A percentile compares a stretch with the other conserved stretches of the same genome.
Conservation (phyloP, 1,140 invertebrate species). For the Bombus difficillimus region DNA sequence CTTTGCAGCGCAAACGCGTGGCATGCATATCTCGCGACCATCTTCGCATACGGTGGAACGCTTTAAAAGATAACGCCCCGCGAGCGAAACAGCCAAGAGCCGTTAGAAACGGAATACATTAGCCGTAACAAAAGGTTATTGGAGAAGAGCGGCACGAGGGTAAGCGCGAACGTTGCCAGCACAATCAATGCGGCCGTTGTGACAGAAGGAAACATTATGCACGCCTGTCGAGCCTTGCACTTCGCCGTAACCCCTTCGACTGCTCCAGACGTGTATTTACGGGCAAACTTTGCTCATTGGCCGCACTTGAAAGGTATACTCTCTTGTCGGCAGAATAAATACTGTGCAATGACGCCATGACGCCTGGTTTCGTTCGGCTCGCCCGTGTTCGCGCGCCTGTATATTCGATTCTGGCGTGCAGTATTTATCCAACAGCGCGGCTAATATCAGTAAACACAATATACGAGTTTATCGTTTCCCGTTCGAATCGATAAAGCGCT, state of each 20-base stretch:
- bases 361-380: neutral
- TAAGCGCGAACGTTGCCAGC: neutral
- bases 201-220: slow-evolving; percentile 42
- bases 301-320: neutral
- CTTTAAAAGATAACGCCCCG: slow-evolving; percentile 10
- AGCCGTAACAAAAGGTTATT: slow-evolving; percentile 31
- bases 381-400: neutral
- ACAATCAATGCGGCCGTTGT: slow-evolving; percentile 35
- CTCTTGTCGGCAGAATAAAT: neutral
- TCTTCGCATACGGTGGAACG: neutral
- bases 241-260: slow-evolving; percentile 8
- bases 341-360: neutral
- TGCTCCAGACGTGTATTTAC: slow-evolving; percentile 16
- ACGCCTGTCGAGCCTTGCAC: slow-evolving; percentile 7
- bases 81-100: neutral
- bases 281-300: slow-evolving; percentile 5
- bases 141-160: neutral
- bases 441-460: neutral
- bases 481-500: slow-evolving; percentile 35
- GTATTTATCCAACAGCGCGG: slow-evolving; percentile 20
- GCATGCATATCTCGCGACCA: neutral
- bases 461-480: slow-evolving; percentile 24
- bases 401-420: neutral
- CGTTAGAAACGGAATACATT: slow-evolving; percentile 44
- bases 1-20: neutral